Percentiles rank a stretch among this genome's conserved stretches.
phyloP scores from a whole-genome alignment of 2,888 invertebrate genomes.

The Marasmarcha lunaedactyla region DNA sequence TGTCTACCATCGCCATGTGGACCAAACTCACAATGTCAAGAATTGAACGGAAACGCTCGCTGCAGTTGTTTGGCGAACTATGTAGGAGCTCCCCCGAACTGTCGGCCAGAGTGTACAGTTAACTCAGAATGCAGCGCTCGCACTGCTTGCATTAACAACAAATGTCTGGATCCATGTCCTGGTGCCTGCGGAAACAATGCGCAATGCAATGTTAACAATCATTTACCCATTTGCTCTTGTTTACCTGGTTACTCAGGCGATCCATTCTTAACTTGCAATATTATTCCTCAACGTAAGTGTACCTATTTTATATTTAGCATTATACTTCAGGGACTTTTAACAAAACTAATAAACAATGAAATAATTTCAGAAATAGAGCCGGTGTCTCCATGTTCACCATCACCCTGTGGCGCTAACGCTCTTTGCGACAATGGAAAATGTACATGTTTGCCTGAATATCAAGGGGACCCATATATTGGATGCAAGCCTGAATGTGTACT shows the following conservation, averaged over 20 bases:
- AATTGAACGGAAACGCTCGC: slow-evolving; percentile 73
- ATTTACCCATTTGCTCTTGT: slow-evolving; percentile 78
- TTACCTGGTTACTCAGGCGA: slow-evolving; percentile 77
- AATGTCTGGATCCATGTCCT: slow-evolving; percentile 82
- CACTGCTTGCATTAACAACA: slow-evolving; percentile 77
- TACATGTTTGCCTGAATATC: slow-evolving; percentile 77
- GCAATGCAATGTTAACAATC: slow-evolving; percentile 78
- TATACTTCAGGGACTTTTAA: not conserved
- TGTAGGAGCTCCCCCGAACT: slow-evolving; percentile 81
- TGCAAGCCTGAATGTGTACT: slow-evolving; percentile 85
- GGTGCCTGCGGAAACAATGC: slow-evolving; percentile 83
- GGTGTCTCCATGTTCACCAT: slow-evolving; percentile 74
- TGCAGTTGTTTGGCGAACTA: slow-evolving; percentile 80
- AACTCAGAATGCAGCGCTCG: slow-evolving; percentile 79
- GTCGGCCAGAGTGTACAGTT: slow-evolving; percentile 79
- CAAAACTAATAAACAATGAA: not conserved
- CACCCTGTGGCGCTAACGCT: slow-evolving; percentile 77
- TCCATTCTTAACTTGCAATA: slow-evolving; percentile 72
- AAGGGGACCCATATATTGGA: slow-evolving; percentile 79
- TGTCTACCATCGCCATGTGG: slow-evolving; percentile 85
- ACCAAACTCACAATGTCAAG: slow-evolving; percentile 79
- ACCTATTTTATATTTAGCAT: slow-evolving; percentile 6
- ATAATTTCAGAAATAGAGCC: slow-evolving; percentile 33
- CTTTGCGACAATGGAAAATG: slow-evolving; percentile 76
- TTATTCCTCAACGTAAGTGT: slow-evolving; percentile 32